These are phyloP conservation scores for Notamacropus eugenii DNA, from an alignment of 2,797 vertebrate genomes.

Conservation along the genomic window DNA sequence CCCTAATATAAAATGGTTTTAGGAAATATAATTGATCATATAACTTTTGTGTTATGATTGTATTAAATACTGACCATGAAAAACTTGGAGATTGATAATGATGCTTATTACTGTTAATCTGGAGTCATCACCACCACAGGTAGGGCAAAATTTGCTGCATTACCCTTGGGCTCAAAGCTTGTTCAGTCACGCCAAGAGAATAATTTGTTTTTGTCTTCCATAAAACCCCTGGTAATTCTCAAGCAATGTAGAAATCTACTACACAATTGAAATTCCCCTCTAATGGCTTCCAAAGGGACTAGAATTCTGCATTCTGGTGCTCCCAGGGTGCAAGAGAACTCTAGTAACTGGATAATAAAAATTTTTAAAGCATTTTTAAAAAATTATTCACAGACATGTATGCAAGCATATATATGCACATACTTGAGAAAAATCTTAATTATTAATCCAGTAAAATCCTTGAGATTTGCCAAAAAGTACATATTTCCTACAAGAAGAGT, in stretches of 20 bases:
- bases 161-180: conserved; percentile 32
- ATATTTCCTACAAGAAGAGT: neutral
- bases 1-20: neutral
- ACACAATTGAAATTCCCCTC: conserved; percentile 69
- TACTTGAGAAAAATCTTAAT: neutral
- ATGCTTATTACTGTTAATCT: conserved; percentile 39
- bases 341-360: conserved; percentile 32
- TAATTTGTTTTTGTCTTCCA: conserved; percentile 76
- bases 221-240: conserved; percentile 71
- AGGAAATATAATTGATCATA: conserved; percentile 2
- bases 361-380: neutral
- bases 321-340: conserved; percentile 52
- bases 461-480: neutral
- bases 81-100: conserved; percentile 13
- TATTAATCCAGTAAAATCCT: neutral
- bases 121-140: conserved; percentile 50
- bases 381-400: neutral
- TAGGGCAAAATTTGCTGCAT: conserved; percentile 59
- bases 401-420: neutral
- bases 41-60: neutral
- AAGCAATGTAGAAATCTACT: conserved; percentile 46
- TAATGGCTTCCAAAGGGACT: conserved; percentile 71
- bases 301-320: conserved; percentile 58
- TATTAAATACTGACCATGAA: conserved; percentile 12
- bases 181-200: conserved; percentile 44